phyloP scores from a whole-genome alignment of 2,888 invertebrate species.

The Rhagium mordax region DNA sequence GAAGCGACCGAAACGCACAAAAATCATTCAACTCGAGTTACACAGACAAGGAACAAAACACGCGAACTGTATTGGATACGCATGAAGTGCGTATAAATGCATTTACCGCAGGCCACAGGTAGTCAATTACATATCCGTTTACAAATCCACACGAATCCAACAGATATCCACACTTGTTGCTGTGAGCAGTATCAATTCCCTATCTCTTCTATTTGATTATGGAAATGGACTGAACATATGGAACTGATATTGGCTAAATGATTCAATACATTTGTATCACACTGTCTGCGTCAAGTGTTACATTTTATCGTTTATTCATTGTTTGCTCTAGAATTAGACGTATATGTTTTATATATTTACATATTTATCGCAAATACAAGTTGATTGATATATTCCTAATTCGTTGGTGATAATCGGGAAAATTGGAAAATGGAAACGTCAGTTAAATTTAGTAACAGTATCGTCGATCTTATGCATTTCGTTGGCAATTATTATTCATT shows the following conservation, averaged over 20 bases:
- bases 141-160: constrained; percentile 56
- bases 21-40: neutral
- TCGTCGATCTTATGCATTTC: too few species aligned
- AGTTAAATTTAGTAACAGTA: too few species aligned
- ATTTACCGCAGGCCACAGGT: constrained; percentile 57
- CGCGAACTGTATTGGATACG: constrained; percentile 28
- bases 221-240: constrained; percentile 63
- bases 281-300: constrained; percentile 51
- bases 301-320: constrained; percentile 56
- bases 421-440: constrained; percentile 18
- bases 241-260: constrained; percentile 60
- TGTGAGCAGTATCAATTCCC: constrained; percentile 43
- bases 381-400: constrained; percentile 49
- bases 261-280: constrained; percentile 55
- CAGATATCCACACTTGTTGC: constrained; percentile 59
- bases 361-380: constrained; percentile 43
- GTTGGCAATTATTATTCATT: too few species aligned
- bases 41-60: constrained; percentile 19
- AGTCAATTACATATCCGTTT: constrained; percentile 57
- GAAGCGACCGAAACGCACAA: neutral
- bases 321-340: constrained; percentile 53
- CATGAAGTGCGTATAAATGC: constrained; percentile 43
- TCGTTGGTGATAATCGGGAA: constrained; percentile 34
- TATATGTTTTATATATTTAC: constrained; percentile 47
- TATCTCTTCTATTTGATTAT: constrained; percentile 58